These are phyloP conservation scores for Theodoxus fluviatilis DNA, from an alignment of 2,888 invertebrate genomes.

Conservation along the genomic window DNA sequence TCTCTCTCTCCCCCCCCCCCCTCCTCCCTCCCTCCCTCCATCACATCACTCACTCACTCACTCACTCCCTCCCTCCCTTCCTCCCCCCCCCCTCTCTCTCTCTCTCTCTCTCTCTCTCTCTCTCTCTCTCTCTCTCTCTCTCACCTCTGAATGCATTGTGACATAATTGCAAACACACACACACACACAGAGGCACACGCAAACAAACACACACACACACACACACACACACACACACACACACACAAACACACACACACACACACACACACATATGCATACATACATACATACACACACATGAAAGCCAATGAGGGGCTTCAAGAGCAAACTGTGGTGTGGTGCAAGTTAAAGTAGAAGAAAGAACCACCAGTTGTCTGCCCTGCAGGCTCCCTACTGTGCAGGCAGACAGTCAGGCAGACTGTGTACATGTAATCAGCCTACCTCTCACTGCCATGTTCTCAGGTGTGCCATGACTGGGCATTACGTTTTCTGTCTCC, in stretches of 20 bases:
- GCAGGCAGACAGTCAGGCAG: too few species aligned
- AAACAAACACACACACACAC: conserved; percentile 12
- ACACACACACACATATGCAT: conserved; percentile 12
- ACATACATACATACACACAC: conserved; percentile 13
- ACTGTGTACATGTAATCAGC: too few species aligned
- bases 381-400: too few species aligned
- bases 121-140: neutral
- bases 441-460: too few species aligned
- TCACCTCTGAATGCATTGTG: neutral
- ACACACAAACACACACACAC: conserved; percentile 1
- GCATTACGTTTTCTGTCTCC: too few species aligned
- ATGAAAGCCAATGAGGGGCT: neutral
- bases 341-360: neutral
- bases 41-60: too few species aligned
- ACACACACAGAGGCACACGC: neutral
- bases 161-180: neutral
- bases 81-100: neutral
- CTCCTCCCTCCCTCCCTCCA: too few species aligned
- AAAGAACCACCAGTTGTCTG: too few species aligned
- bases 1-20: neutral
- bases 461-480: too few species aligned
- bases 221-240: neutral
- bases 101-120: too few species aligned
- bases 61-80: neutral
- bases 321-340: neutral